Base-by-base conservation (phyloP, 2,888 invertebrate species). In the Stramonita haemastoma region DNA sequence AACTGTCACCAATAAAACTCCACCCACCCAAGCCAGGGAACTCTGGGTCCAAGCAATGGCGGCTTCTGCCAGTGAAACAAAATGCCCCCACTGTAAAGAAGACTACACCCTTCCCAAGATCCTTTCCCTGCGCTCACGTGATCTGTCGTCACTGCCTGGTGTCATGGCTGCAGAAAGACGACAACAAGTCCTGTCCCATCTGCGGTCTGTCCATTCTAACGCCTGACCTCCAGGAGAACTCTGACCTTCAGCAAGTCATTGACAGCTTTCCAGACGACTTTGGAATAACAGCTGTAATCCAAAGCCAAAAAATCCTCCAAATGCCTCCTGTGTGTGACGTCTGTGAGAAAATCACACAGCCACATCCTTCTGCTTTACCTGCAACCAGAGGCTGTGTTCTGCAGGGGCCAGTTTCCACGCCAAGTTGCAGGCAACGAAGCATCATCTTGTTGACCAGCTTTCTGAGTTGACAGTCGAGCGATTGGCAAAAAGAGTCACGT, bases 141-240 rank as follows among this genome's bases (percentile, higher is more conserved):
- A 36, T 83, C 83, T 83, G 83, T 26, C 46, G 46, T 22, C n/a
- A 15, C 6, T 83, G 83, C 83, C 26, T 83, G 83, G 46, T 56
- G 83, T 46, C 83, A 56, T 83, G 83, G 83, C 83, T 83, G 46
- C 83, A 46, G 26, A 83, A 56, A 83, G 83, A 56, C 26, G 26
- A n/a, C n/a, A n/a, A 46, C 8, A 56, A 36, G 13, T 46, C 83
- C n/a, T 83, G 83, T n/a, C 83, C 83, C n/a, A 22, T 83, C 26
- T 83, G 83, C n/a, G n/a, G 83, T 46, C 1, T 83, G 36, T n/a
- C 56, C 83, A 5, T 46, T 5, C 2, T 26, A 32, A 8, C 81
- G 46, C 26, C 46, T 34, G 29, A 26, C 77, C 6, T 46, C 83
- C 36, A 46, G 46, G 46, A 46, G 5, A 81, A 81, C 81, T 11